Percentiles rank a stretch among this genome's conserved stretches.
These are phyloP conservation scores for Xanthia icteritia DNA, from an alignment of 2,888 invertebrate genomes.

Conservation along the genomic window DNA sequence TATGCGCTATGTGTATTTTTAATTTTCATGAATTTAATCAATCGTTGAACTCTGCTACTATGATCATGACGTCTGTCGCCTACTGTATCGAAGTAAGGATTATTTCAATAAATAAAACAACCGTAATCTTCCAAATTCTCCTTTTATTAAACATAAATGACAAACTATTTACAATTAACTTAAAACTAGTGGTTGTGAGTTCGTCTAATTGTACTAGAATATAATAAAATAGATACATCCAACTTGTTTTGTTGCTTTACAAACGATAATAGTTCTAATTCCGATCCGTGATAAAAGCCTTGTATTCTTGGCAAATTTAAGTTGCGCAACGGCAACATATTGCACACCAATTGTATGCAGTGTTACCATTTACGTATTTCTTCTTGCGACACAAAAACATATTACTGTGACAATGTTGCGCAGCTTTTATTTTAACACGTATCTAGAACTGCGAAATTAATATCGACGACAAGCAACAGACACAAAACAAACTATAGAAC, in stretches of 20 bases:
- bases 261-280: slow-evolving; percentile 19
- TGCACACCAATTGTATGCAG: neutral
- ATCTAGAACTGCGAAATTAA: slow-evolving; percentile 11
- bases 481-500: slow-evolving; percentile 30
- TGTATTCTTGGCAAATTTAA: neutral
- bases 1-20: neutral
- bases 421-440: neutral
- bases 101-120: slow-evolving; percentile 44
- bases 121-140: slow-evolving; percentile 48
- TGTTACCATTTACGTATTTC: neutral
- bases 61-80: neutral
- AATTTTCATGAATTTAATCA: neutral
- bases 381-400: slow-evolving; percentile 1
- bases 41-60: neutral
- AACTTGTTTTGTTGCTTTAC: slow-evolving; percentile 12
- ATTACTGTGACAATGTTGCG: neutral
- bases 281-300: slow-evolving; percentile 8
- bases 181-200: slow-evolving; percentile 58
- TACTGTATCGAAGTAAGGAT: no score
- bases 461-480: slow-evolving; percentile 8
- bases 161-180: slow-evolving; percentile 64
- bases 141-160: slow-evolving; percentile 62
- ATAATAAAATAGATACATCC: slow-evolving; percentile 53
- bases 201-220: slow-evolving; percentile 62
- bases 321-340: neutral